A percentile compares a stretch with the other conserved stretches of the same genome.
phyloP scores from a whole-genome alignment of 2,888 invertebrate species.

The Mechanitis mazaeus region DNA sequence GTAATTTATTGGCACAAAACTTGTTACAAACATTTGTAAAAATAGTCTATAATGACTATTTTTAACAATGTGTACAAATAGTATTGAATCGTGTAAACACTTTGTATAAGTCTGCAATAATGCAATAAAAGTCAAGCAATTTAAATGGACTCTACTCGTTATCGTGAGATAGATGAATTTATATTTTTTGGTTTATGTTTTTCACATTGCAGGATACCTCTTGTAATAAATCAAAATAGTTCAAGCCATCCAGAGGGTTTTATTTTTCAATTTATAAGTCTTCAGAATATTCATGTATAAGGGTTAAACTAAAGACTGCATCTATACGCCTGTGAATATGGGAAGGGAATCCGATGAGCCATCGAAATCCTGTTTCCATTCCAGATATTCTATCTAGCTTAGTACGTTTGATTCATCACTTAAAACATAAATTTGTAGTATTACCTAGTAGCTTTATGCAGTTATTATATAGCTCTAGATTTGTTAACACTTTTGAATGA shows the following conservation, averaged over 20 bases:
- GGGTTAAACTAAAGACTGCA: conserved; percentile 19
- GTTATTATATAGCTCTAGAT: not conserved
- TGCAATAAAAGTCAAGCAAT: too few species aligned
- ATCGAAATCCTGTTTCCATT: conserved; percentile 18
- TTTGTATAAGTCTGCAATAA: too few species aligned
- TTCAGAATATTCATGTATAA: conserved; percentile 17
- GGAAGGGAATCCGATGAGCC: conserved; percentile 24
- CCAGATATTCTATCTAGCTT: conserved; percentile 9
- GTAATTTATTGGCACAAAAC: too few species aligned
- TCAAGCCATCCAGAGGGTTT: not conserved
- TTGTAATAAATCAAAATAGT: not conserved
- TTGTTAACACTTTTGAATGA: not conserved
- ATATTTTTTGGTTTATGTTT: too few species aligned
- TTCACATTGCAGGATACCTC: too few species aligned
- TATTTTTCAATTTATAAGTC: not conserved
- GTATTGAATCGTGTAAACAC: too few species aligned
- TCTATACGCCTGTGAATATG: conserved; percentile 19
- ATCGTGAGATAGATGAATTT: too few species aligned
- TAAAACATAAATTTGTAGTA: not conserved
- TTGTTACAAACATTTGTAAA: too few species aligned
- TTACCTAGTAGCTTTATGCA: too few species aligned
- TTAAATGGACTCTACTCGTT: too few species aligned
- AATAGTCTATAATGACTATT: too few species aligned
- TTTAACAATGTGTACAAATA: too few species aligned
- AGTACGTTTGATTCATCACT: conserved; percentile 4